These are phyloP conservation scores for Phrynosoma blainvillii DNA, from an alignment of 2,113 vertebrate genomes.

Conservation along the genomic window DNA sequence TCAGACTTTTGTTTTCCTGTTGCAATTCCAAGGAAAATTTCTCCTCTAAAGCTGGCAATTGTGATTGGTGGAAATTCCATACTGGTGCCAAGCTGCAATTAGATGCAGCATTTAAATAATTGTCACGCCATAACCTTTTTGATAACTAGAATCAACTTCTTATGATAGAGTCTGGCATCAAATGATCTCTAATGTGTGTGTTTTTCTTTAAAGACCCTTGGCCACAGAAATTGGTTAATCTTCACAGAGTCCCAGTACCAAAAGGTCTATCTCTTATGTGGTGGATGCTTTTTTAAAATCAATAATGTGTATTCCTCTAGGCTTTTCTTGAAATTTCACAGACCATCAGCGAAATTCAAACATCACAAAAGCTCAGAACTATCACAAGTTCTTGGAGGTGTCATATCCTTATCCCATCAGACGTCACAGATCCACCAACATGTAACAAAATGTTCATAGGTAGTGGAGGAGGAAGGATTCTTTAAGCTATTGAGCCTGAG, in stretches of 20 bases:
- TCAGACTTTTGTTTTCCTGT: too few species aligned
- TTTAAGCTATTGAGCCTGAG: not conserved
- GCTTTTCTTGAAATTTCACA: too few species aligned
- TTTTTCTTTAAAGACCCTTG: too few species aligned
- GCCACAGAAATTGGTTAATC: not conserved
- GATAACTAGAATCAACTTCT: not conserved
- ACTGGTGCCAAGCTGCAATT: not conserved
- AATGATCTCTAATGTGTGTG: not conserved
- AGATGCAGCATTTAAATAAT: not conserved
- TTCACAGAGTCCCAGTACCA: not conserved
- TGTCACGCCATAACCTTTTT: not conserved
- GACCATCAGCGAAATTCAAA: not conserved
- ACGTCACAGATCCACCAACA: not conserved
- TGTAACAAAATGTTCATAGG: not conserved
- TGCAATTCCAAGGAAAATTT: too few species aligned
- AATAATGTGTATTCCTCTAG: too few species aligned
- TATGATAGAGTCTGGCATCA: not conserved
- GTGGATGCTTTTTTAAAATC: too few species aligned
- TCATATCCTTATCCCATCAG: not conserved
- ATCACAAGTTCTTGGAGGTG: not conserved
- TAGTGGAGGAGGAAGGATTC: not conserved
- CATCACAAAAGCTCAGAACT: not conserved
- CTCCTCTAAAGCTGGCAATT: not conserved
- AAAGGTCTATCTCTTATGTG: not conserved
- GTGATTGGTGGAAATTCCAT: not conserved